A percentile compares a stretch with the other conserved stretches of the same genome.
Evolutionary conservation across 2,888 invertebrate genomes (phyloP).

Genomic region (Orchesellides sinensis): DNA sequence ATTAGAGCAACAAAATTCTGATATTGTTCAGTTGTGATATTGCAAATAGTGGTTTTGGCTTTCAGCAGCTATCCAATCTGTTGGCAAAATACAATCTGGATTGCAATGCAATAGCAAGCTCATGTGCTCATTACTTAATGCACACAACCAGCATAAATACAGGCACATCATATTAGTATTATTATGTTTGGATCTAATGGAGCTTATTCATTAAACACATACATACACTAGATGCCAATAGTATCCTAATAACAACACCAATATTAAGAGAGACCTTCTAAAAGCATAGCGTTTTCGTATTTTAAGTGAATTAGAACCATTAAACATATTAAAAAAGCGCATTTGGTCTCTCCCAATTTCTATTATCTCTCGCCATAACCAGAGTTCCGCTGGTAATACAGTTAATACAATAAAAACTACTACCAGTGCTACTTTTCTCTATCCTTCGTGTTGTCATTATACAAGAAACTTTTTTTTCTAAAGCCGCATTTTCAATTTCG

Average conservation of each 20-base stretch:
- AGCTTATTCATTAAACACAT: slow-evolving; percentile 59
- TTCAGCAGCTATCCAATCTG: slow-evolving; percentile 18
- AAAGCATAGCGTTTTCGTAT: slow-evolving; percentile 64
- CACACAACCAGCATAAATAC: slow-evolving; percentile 41
- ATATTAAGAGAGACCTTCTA: neutral
- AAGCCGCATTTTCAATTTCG: slow-evolving; percentile 63
- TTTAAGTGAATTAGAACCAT: slow-evolving; percentile 65
- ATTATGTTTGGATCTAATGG: slow-evolving; percentile 43
- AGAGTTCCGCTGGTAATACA: slow-evolving; percentile 60
- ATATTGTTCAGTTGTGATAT: slow-evolving; percentile 11
- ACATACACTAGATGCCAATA: neutral
- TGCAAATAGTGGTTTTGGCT: slow-evolving; percentile 28
- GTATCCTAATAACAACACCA: slow-evolving; percentile 1
- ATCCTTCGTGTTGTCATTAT: neutral
- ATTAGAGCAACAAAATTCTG: too few species aligned
- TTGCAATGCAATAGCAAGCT: slow-evolving; percentile 8
- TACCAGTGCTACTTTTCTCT: too few species aligned
- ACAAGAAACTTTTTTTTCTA: slow-evolving; percentile 45
- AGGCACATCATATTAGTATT: slow-evolving; percentile 23
- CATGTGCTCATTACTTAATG: slow-evolving; percentile 58
- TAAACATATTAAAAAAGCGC: slow-evolving; percentile 65
- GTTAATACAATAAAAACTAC: slow-evolving; percentile 27
- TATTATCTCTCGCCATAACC: slow-evolving; percentile 63
- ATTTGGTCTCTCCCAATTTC: slow-evolving; percentile 66
- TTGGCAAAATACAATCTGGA: slow-evolving; percentile 17